Evolutionary conservation across 2,113 vertebrate genomes (phyloP).

Genomic region (Lepidothrix coronata): DNA sequence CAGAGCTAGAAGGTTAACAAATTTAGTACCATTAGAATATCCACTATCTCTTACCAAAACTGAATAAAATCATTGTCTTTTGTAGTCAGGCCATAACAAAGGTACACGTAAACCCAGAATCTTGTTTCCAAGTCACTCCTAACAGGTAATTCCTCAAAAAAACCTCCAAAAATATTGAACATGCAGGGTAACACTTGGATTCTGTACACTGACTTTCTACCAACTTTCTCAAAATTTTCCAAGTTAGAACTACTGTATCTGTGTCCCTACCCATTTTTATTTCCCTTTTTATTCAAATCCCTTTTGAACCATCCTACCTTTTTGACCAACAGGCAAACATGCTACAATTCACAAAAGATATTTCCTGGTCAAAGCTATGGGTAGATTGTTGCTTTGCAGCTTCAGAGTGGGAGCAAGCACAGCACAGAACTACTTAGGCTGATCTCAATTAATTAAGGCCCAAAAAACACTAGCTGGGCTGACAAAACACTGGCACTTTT

Average conservation of each 20-base stretch:
- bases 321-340: background rate
- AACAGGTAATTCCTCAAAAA: background rate
- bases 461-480: background rate
- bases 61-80: background rate
- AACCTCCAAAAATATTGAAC: rapidly evolving
- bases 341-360: background rate
- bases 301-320: background rate
- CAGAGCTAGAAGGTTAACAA: background rate
- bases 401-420: background rate
- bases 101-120: background rate
- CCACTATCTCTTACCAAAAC: background rate
- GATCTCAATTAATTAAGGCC: background rate
- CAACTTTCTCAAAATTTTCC: background rate
- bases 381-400: background rate
- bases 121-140: background rate
- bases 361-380: background rate
- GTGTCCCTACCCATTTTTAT: background rate
- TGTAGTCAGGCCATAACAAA: background rate
- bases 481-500: background rate
- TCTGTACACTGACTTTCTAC: background rate
- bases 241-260: background rate
- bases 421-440: background rate
- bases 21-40: background rate
- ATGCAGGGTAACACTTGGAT: background rate
- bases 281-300: background rate